phyloP scores from a whole-genome alignment of 2,888 invertebrate species.

The Hydraecia micacea region DNA sequence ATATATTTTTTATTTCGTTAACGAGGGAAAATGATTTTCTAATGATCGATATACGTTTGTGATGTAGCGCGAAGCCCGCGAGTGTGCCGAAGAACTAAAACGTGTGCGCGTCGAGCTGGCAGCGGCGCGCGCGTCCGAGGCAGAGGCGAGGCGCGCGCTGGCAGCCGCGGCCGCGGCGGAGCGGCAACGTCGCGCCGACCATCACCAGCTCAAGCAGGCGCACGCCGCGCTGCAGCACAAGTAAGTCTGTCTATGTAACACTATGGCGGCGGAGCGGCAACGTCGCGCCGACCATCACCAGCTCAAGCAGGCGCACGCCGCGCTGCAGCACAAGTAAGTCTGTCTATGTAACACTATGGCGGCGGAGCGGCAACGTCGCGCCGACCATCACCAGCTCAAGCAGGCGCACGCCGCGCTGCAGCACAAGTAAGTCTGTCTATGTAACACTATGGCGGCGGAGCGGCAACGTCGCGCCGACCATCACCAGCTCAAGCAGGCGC shows the following conservation, averaged over 20 bases:
- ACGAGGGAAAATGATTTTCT: no score
- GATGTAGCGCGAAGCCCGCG: conserved; percentile 82
- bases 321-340: conserved; percentile 88
- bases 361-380: conserved; percentile 78
- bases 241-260: neutral
- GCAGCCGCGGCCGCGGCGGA: conserved; percentile 79
- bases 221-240: conserved; percentile 93
- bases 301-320: conserved; percentile 96
- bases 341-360: conserved; percentile 53
- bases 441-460: conserved; percentile 71
- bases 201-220: conserved; percentile 95
- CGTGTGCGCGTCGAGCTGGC: conserved; percentile 75
- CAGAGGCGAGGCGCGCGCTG: conserved; percentile 93
- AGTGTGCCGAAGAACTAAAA: conserved; percentile 88
- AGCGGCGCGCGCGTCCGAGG: conserved; percentile 92
- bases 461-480: conserved; percentile 91
- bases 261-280: conserved; percentile 76
- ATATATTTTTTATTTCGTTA: no score
- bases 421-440: conserved; percentile 24
- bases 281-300: conserved; percentile 92
- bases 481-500: conserved; percentile 94
- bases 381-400: conserved; percentile 94
- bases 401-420: conserved; percentile 96
- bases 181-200: conserved; percentile 89
- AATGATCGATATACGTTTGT: no score